These are phyloP conservation scores for Acrocephalus scirpaceus DNA, from an alignment of 2,797 vertebrate genomes.

Conservation along the genomic window DNA sequence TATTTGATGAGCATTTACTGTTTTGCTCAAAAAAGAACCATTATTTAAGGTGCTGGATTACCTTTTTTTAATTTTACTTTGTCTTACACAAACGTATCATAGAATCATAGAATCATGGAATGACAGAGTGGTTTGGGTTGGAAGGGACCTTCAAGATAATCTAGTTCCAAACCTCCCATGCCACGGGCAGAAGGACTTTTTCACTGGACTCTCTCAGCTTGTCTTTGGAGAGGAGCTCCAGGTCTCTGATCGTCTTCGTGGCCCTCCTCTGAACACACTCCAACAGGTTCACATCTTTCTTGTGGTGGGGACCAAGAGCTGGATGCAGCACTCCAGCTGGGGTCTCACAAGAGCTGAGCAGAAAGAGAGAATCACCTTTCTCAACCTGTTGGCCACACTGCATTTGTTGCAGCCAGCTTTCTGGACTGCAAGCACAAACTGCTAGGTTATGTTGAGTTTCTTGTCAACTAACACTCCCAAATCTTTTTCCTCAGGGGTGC, in stretches of 20 bases:
- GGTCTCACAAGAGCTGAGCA: neutral
- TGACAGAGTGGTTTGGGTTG: neutral
- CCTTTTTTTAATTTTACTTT: neutral
- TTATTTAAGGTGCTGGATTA: neutral
- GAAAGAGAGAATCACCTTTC: neutral
- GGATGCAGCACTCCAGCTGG: neutral
- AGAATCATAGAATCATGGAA: neutral
- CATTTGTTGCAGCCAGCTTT: neutral
- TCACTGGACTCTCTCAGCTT: neutral
- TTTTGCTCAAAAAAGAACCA: neutral
- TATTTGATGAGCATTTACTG: neutral
- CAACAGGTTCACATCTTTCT: neutral
- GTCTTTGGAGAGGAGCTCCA: neutral
- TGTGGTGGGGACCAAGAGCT: no score
- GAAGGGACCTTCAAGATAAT: neutral
- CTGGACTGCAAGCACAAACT: neutral
- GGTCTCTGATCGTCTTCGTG: accelerated
- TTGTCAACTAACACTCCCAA: neutral
- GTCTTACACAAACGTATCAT: neutral
- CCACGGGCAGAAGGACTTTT: neutral
- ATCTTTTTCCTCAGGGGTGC: neutral
- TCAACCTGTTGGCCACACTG: accelerated
- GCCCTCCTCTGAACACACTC: neutral
- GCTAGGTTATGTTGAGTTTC: neutral
- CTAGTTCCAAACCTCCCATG: neutral